Evolutionary conservation across 1,140 invertebrate species (phyloP).

Genomic region (Formica selysi): DNA sequence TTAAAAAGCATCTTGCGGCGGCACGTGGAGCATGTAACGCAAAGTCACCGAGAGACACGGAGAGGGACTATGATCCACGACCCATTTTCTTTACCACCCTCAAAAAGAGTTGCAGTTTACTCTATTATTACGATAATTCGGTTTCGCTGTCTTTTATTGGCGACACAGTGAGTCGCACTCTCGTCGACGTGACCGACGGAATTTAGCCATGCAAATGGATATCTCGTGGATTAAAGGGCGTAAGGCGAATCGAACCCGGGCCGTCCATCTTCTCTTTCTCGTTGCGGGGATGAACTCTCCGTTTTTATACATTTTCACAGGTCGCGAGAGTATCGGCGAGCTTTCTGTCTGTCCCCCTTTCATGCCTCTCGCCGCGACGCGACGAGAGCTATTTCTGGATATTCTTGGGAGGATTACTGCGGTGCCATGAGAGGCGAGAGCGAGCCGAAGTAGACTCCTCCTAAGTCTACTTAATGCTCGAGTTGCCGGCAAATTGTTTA

Average conservation of each 20-base stretch:
- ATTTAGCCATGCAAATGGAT: constrained; percentile 38
- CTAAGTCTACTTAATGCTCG: constrained; percentile 65
- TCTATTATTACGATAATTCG: constrained; percentile 5
- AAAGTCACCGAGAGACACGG: neutral
- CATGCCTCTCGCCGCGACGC: neutral
- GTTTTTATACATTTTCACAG: constrained; percentile 19
- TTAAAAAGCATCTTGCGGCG: neutral
- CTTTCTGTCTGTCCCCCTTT: constrained; percentile 25
- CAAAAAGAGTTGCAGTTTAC: neutral
- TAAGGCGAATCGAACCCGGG: constrained; percentile 4
- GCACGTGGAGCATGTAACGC: constrained; percentile 12
- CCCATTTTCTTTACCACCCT: constrained; percentile 15
- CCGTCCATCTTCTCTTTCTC: constrained; percentile 18
- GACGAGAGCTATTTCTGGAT: constrained; percentile 58
- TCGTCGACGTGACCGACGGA: neutral
- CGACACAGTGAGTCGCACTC: neutral
- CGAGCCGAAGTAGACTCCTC: constrained; percentile 62
- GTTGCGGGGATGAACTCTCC: neutral
- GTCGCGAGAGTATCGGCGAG: constrained; percentile 15
- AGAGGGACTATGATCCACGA: constrained; percentile 4
- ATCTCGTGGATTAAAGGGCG: constrained; percentile 52
- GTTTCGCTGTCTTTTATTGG: constrained; percentile 26
- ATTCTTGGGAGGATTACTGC: constrained; percentile 72
- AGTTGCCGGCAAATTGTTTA: constrained; percentile 66
- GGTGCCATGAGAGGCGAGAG: constrained; percentile 54